These are phyloP conservation scores for Accipiter cooperii DNA, from an alignment of 2,113 vertebrate genomes.

Conservation along the genomic window DNA sequence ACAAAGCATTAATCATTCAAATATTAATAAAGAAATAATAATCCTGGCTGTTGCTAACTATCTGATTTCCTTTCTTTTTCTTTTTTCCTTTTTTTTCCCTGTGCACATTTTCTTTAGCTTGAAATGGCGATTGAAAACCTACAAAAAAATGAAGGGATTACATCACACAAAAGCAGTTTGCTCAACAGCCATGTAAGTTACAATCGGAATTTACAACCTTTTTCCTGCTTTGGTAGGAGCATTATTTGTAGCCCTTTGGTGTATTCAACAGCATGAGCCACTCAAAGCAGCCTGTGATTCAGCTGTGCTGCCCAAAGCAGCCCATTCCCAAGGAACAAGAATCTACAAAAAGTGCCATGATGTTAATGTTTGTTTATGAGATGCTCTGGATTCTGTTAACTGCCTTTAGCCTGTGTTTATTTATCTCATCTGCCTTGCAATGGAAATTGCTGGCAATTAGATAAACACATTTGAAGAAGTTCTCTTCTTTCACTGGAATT, in stretches of 20 bases:
- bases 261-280: not conserved
- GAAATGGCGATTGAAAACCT: constrained; percentile 99
- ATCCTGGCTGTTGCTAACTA: constrained; percentile 85
- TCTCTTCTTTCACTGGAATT: not conserved
- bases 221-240: not conserved
- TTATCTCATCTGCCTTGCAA: not conserved
- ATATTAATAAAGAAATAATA: constrained; percentile 55
- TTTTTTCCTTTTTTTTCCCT: constrained; percentile 58
- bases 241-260: not conserved
- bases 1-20: constrained; percentile 42
- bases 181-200: constrained; percentile 99
- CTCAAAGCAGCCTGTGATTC: not conserved
- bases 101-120: constrained; percentile 89
- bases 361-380: not conserved
- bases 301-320: not conserved
- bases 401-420: not conserved
- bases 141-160: constrained; percentile 98
- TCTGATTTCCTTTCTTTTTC: constrained; percentile 86
- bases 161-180: constrained; percentile 98
- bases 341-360: not conserved
- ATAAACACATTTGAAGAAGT: not conserved
- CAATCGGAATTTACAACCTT: constrained; percentile 33
- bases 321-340: not conserved
- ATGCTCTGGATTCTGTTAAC: not conserved
- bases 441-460: constrained; percentile 16